phyloP scores from a whole-genome alignment of 1,140 invertebrate genomes.

The Drosophila lacteicornis region DNA sequence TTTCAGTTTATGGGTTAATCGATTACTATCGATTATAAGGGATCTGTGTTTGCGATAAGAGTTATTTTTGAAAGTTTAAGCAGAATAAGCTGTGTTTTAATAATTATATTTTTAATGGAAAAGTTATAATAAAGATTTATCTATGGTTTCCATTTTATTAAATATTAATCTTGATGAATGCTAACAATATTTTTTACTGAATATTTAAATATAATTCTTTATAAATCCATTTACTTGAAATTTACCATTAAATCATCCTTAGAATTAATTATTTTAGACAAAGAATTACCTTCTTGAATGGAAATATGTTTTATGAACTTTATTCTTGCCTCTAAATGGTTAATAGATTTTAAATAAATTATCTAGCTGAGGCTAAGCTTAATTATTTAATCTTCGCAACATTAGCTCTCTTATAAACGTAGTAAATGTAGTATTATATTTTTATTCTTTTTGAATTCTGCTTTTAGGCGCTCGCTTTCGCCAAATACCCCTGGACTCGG shows the following conservation, averaged over 20 bases:
- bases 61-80: too few relatives aligned
- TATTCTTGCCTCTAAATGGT: neutral
- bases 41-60: too few relatives aligned
- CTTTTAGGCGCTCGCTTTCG: constrained; percentile 60
- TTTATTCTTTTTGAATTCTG: constrained; percentile 76
- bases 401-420: constrained; percentile 9
- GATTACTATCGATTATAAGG: constrained; percentile 7
- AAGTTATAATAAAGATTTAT: neutral
- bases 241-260: neutral
- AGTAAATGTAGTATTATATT: constrained; percentile 20
- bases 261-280: neutral
- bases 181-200: neutral
- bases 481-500: constrained; percentile 23
- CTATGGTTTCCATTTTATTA: neutral
- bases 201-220: neutral
- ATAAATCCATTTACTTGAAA: neutral
- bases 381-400: neutral
- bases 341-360: neutral
- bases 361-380: neutral
- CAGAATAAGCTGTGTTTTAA: neutral
- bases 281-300: neutral
- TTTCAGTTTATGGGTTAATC: constrained; percentile 20
- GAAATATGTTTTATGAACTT: neutral
- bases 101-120: neutral
- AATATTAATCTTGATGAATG: neutral